Conservation (phyloP, 2,113 vertebrate genomes). For the Eretmodus cyanostictus region DNA sequence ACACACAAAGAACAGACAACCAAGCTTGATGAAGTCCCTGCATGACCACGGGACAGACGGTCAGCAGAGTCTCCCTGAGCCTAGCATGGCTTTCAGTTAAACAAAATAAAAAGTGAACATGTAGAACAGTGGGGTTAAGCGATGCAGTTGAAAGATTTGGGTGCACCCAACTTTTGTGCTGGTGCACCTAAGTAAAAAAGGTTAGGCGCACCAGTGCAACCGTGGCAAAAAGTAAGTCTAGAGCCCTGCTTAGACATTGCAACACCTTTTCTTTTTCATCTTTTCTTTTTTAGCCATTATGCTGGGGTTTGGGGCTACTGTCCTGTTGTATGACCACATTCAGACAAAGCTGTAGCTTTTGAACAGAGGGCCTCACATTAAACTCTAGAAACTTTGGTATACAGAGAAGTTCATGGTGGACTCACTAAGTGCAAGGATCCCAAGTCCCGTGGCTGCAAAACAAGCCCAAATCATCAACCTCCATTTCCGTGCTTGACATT, state of each 20-base stretch:
- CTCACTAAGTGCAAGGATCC: background rate
- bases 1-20: no score
- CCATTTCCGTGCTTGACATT: background rate
- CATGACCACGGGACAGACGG: no score
- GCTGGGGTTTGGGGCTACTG: background rate
- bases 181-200: background rate
- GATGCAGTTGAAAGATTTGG: background rate
- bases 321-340: background rate
- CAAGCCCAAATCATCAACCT: background rate
- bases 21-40: no score
- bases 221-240: background rate
- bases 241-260: background rate
- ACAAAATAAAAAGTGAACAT: background rate
- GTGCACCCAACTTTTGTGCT: background rate
- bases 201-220: background rate
- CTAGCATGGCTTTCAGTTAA: no score
- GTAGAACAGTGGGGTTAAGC: background rate
- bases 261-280: background rate
- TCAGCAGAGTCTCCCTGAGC: no score
- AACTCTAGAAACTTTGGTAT: background rate
- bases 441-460: background rate
- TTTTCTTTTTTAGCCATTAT: background rate
- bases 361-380: background rate
- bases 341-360: background rate
- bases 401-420: background rate